These are phyloP conservation scores for Thunnus thynnus DNA, from an alignment of 2,113 vertebrate species.

Conservation along the genomic window DNA sequence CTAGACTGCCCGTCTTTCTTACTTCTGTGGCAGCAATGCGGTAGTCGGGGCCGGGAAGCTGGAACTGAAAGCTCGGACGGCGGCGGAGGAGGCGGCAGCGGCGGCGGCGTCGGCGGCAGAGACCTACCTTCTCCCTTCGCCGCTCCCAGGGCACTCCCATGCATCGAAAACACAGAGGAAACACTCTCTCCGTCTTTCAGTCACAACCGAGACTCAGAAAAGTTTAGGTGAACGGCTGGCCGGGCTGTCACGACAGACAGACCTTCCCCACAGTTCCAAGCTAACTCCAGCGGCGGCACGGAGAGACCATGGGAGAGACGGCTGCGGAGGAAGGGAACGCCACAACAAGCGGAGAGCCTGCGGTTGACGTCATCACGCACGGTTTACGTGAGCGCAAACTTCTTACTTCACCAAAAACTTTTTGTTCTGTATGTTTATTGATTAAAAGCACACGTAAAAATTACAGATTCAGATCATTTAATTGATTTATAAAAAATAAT, in stretches of 20 bases:
- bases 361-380: constrained; percentile 81
- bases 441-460: not conserved
- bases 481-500: too few species aligned
- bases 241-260: constrained; percentile 56
- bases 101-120: constrained; percentile 25
- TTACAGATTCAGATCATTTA: not conserved
- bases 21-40: constrained; percentile 69
- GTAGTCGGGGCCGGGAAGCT: constrained; percentile 66
- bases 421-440: not conserved
- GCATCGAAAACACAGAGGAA: constrained; percentile 70
- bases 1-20: constrained; percentile 16
- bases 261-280: constrained; percentile 33
- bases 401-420: constrained; percentile 13
- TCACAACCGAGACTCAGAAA: constrained; percentile 26
- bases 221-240: constrained; percentile 43
- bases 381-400: constrained; percentile 54
- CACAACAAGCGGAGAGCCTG: constrained; percentile 60
- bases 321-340: constrained; percentile 76
- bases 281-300: constrained; percentile 61
- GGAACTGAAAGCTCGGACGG: constrained; percentile 52
- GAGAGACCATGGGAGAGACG: constrained; percentile 45
- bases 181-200: constrained; percentile 38
- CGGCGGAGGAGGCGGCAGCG: constrained; percentile 48
- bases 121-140: constrained; percentile 82
- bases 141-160: constrained; percentile 80